A percentile compares a stretch with the other conserved stretches of the same genome.
These are phyloP conservation scores for Forbesichthys agassizii DNA, from an alignment of 2,113 vertebrate genomes.

Conservation along the genomic window DNA sequence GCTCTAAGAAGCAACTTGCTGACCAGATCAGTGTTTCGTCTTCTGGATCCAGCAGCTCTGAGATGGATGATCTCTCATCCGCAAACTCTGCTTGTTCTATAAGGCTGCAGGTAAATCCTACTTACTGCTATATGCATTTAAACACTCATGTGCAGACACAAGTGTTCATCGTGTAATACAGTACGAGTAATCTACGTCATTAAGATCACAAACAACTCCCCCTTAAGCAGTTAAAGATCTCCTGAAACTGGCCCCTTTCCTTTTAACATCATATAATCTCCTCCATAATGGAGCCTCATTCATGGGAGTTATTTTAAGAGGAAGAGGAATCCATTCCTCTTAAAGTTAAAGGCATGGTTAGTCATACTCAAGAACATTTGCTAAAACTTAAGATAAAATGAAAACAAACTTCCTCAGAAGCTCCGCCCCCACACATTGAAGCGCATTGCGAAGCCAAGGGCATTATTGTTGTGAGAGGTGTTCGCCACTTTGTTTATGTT, in stretches of 20 bases:
- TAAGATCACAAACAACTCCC: slow-evolving; percentile 22
- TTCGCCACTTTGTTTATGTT: too few relatives aligned
- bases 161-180: too few relatives aligned
- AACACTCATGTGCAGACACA: not conserved
- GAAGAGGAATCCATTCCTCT: too few relatives aligned
- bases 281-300: too few relatives aligned
- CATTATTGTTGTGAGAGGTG: too few relatives aligned
- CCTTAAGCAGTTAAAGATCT: slow-evolving; percentile 7
- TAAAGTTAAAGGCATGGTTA: too few relatives aligned
- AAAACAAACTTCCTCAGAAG: too few relatives aligned
- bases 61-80: slow-evolving; percentile 74
- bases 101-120: slow-evolving; percentile 57
- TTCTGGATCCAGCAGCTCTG: slow-evolving; percentile 76
- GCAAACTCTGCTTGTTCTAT: slow-evolving; percentile 55
- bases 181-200: not conserved
- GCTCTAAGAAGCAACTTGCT: slow-evolving; percentile 58
- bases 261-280: slow-evolving; percentile 11
- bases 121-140: not conserved
- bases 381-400: too few relatives aligned
- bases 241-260: not conserved
- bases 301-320: too few relatives aligned
- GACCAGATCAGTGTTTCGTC: slow-evolving; percentile 79
- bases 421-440: too few relatives aligned
- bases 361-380: too few relatives aligned
- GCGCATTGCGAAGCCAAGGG: too few relatives aligned